Conservation (phyloP, 1,140 invertebrate species). For the Whitmania pigra region DNA sequence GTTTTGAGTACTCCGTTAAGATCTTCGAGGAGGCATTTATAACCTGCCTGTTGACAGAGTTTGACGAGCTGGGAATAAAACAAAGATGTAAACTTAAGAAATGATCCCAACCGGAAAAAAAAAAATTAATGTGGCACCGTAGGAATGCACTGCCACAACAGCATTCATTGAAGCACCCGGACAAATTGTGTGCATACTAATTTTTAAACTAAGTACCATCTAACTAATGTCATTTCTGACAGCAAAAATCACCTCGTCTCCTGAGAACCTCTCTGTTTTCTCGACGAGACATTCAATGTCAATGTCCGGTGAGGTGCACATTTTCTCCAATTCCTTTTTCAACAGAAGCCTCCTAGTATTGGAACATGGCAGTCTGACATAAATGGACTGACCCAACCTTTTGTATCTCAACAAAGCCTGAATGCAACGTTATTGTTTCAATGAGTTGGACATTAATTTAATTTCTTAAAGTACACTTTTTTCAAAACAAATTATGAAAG, state of each 20-base stretch:
- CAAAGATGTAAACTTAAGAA: neutral
- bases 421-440: neutral
- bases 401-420: slow-evolving; percentile 72
- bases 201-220: neutral
- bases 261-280: slow-evolving; percentile 63
- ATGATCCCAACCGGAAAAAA: neutral
- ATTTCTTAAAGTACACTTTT: neutral
- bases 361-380: slow-evolving; percentile 68
- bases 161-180: no score
- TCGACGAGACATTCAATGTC: slow-evolving; percentile 52
- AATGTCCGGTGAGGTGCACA: slow-evolving; percentile 52
- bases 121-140: no score
- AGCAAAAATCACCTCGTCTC: slow-evolving; percentile 58
- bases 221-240: neutral
- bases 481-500: neutral
- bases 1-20: no score
- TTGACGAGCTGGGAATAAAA: neutral
- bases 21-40: neutral
- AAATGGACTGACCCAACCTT: slow-evolving; percentile 71
- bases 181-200: no score
- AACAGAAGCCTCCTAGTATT: slow-evolving; percentile 59
- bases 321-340: slow-evolving; percentile 48
- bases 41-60: neutral
- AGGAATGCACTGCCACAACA: no score
- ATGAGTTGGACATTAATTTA: neutral